Conservation (phyloP, 2,113 vertebrate genomes). For the Corythornis vintsioides region DNA sequence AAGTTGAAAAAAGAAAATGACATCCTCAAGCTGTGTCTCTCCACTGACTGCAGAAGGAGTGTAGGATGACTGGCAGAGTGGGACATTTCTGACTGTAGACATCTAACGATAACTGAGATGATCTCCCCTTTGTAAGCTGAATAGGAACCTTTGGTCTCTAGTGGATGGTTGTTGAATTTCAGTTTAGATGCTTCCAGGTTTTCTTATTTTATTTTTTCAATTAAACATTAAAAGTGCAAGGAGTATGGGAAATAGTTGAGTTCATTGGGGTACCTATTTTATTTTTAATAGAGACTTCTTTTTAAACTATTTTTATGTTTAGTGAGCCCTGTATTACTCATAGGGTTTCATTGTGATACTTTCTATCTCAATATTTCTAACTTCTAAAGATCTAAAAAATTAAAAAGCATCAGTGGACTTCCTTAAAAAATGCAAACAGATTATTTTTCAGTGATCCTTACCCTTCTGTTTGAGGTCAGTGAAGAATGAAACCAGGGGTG, state of each 20-base stretch:
- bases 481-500: background rate
- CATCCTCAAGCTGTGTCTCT: background rate
- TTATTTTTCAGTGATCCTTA: background rate
- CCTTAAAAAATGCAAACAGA: background rate
- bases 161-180: background rate
- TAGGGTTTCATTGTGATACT: background rate
- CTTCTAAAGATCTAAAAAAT: background rate
- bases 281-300: background rate
- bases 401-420: background rate
- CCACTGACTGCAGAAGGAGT: background rate
- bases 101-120: background rate
- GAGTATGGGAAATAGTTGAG: background rate
- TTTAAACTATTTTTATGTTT: background rate
- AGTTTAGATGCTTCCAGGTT: background rate
- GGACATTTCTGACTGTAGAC: background rate
- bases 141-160: background rate
- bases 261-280: background rate
- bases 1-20: background rate
- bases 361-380: background rate
- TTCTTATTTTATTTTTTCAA: background rate
- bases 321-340: background rate
- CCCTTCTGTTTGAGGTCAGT: background rate
- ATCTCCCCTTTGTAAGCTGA: background rate
- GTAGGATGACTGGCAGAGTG: background rate
- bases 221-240: background rate